A percentile compares a stretch with the other conserved stretches of the same genome.
Evolutionary conservation across 2,797 vertebrate genomes (phyloP).

Genomic region (Enteromius mattozi): DNA sequence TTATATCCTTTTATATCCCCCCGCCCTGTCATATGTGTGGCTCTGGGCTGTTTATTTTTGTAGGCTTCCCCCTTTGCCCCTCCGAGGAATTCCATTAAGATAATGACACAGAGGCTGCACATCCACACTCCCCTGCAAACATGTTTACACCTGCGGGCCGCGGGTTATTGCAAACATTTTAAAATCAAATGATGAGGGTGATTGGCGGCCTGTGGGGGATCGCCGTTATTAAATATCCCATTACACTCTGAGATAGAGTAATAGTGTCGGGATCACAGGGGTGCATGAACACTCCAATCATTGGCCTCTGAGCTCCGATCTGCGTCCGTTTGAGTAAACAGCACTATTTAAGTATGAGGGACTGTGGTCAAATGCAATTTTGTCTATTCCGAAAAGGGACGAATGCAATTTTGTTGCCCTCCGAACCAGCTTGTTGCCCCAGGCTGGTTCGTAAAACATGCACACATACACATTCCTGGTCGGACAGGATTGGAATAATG

Average conservation of each 20-base stretch:
- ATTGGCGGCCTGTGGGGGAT: slow-evolving; percentile 53
- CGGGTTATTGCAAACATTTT: slow-evolving; percentile 56
- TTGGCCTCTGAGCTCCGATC: slow-evolving; percentile 8
- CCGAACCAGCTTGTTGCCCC: neutral
- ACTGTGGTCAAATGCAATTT: slow-evolving; percentile 43
- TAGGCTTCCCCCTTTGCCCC: slow-evolving; percentile 27
- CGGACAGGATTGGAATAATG: neutral
- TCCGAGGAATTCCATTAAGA: slow-evolving; percentile 54
- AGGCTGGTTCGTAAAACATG: neutral
- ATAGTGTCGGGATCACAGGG: slow-evolving; percentile 40
- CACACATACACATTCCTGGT: neutral
- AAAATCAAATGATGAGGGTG: slow-evolving; percentile 51
- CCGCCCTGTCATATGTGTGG: slow-evolving; percentile 15
- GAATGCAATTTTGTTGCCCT: slow-evolving; percentile 33
- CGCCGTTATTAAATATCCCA: slow-evolving; percentile 57
- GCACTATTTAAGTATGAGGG: slow-evolving; percentile 25
- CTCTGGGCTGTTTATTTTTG: slow-evolving; percentile 49
- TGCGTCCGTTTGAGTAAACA: slow-evolving; percentile 22
- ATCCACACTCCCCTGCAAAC: slow-evolving; percentile 50
- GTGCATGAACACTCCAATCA: slow-evolving; percentile 19
- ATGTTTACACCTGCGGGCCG: slow-evolving; percentile 45
- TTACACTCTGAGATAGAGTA: slow-evolving; percentile 49
- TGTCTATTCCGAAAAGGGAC: neutral
- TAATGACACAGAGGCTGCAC: slow-evolving; percentile 44
- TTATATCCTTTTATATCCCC: slow-evolving; percentile 27